phyloP scores from a whole-genome alignment of 2,888 invertebrate species.

The Drosophila nr. fundita region DNA sequence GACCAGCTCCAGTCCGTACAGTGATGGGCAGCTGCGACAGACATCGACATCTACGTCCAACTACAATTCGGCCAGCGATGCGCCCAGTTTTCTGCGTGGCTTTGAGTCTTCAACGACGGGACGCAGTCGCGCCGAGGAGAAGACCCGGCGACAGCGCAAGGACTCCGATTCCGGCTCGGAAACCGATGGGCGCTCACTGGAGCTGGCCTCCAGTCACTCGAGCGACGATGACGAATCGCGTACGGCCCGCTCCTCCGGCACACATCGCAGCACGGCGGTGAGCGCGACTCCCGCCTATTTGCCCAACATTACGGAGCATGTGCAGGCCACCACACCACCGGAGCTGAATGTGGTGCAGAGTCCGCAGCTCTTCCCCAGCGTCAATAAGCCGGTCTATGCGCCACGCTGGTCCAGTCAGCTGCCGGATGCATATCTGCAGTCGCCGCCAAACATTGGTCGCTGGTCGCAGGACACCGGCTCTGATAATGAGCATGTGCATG shows the following conservation, averaged over 20 bases:
- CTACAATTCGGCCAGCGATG: conserved; percentile 92
- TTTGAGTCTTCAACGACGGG: conserved; percentile 82
- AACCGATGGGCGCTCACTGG: conserved; percentile 91
- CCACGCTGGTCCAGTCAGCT: conserved; percentile 89
- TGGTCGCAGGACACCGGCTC: conserved; percentile 93
- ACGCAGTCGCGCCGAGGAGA: conserved; percentile 77
- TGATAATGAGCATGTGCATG: conserved; percentile 88
- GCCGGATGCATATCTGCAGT: conserved; percentile 88
- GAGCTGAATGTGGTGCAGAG: conserved; percentile 88
- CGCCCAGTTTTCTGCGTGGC: conserved; percentile 89
- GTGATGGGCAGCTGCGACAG: conserved; percentile 93
- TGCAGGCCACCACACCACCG: conserved; percentile 88
- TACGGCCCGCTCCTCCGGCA: conserved; percentile 83
- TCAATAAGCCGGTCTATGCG: conserved; percentile 88
- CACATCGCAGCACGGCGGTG: conserved; percentile 85
- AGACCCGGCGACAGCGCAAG: conserved; percentile 85
- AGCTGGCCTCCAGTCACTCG: conserved; percentile 97
- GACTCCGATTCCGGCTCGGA: conserved; percentile 94
- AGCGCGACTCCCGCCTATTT: conserved; percentile 86
- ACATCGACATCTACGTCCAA: conserved; percentile 95
- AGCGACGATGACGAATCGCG: conserved; percentile 93
- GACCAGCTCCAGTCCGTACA: conserved; percentile 96
- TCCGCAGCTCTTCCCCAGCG: conserved; percentile 89
- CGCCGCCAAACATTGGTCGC: conserved; percentile 86
- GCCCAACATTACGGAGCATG: conserved; percentile 88